Evolutionary conservation across 2,888 invertebrate species (phyloP).

Genomic region (Panopea generosa): DNA sequence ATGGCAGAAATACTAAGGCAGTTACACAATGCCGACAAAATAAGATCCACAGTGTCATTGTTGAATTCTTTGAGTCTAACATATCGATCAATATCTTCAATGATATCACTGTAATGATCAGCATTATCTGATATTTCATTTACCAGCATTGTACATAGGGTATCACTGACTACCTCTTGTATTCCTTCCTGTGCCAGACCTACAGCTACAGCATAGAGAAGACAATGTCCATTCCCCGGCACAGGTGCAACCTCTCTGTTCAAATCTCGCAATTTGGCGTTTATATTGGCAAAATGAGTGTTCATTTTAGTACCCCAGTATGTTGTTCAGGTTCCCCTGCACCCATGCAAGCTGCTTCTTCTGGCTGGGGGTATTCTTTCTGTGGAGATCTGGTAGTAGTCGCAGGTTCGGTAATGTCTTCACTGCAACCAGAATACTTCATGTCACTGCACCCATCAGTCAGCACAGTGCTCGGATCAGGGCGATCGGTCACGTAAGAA

Average conservation of each 20-base stretch:
- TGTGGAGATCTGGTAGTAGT: conserved; percentile 9
- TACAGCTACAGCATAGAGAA: conserved; percentile 38
- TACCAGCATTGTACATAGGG: conserved; percentile 37
- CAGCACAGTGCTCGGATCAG: too few species aligned
- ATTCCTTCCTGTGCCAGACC: too few species aligned
- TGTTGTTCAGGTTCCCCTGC: too few species aligned
- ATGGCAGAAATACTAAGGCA: conserved; percentile 41
- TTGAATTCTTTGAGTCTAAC: conserved; percentile 37
- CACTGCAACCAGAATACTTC: too few species aligned
- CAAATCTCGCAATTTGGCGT: too few species aligned
- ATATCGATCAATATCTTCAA: conserved; percentile 36
- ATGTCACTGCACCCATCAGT: too few species aligned
- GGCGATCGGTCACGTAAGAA: conserved; percentile 31
- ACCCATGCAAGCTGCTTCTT: conserved; percentile 5
- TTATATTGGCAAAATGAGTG: too few species aligned
- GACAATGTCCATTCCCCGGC: conserved; percentile 37
- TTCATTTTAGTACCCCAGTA: too few species aligned
- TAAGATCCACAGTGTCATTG: conserved; percentile 37
- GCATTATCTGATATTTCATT: conserved; percentile 19
- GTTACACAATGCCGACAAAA: conserved; percentile 35
- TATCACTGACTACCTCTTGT: too few species aligned
- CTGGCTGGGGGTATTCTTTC: conserved; percentile 12
- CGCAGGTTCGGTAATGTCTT: not conserved
- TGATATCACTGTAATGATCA: conserved; percentile 39
- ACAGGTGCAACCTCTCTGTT: conserved; percentile 35